Base-by-base conservation (phyloP, 2,113 vertebrate species). In the Aptenodytes patagonicus region DNA sequence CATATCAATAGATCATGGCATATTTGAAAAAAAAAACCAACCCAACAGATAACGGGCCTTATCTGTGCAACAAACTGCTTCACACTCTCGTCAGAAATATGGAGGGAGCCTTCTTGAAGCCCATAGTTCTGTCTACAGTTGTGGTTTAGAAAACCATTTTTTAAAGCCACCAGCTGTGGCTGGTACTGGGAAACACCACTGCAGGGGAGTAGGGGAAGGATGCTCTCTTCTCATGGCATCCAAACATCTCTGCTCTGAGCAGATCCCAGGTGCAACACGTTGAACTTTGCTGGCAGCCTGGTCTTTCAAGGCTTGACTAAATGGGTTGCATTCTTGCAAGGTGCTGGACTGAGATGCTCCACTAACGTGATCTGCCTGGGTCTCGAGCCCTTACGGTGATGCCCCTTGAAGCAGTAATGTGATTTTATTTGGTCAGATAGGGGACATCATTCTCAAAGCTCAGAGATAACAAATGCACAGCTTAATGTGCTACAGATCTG, bases 401-500 rank as follows among this genome's bases (percentile, higher is more conserved):
- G 64, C 47, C 85, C 96, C 73, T 82, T 81, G 84, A 83, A 89
- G 92, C 46, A 55, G 46, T 68, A 44, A 69, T 47, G 83, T 85
- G 86, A 68, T 97, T 96, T 93, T 95, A 91, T 96, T 96, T 88
- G 84, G 83, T 91, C 65, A 79, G 80, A 91, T 85, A 87, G 51
- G 52, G 60, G 44, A 89, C 70, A 7, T 93, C 84, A 49, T 95
- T 98, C 69, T 68, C 69, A 42, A 42, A 54, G 62, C 78, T 89
- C 29, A 29, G 83, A 87, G 97, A 92, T 92, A 94, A 94, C 83
- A 87, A 87, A 95, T 89, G 89, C 92, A 73, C n/a, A 60, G 85
- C 83, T 91, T 95, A 91, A 91, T 94, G 62, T 75, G 85, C 85
- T 94, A 71, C 96, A 96, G 98, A 97, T 97, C 97, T 95, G 95